Conservation (phyloP, 2,797 vertebrate species). For the Gallinago nigripennis region DNA sequence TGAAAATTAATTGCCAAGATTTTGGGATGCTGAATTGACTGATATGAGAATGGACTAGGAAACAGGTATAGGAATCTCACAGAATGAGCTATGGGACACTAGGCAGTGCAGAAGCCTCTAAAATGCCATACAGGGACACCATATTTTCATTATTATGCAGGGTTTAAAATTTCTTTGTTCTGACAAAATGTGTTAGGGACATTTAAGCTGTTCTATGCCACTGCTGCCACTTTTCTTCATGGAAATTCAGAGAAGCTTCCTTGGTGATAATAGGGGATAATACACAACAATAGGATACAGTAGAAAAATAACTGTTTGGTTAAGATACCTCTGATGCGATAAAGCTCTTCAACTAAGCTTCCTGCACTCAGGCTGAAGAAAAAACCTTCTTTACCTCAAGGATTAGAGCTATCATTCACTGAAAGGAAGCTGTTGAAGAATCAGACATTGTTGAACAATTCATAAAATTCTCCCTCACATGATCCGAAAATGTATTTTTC, state of each 20-base stretch:
- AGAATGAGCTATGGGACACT: neutral
- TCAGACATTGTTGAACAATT: neutral
- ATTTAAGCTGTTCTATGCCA: neutral
- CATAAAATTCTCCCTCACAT: neutral
- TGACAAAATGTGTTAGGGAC: neutral
- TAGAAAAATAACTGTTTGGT: neutral
- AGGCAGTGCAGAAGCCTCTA: neutral
- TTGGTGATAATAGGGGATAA: neutral
- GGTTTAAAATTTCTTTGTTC: neutral
- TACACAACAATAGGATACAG: neutral
- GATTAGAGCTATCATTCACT: neutral
- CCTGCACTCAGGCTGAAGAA: neutral
- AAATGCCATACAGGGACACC: neutral
- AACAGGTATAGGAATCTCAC: neutral
- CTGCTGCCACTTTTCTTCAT: neutral
- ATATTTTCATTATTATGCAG: neutral
- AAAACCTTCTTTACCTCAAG: neutral
- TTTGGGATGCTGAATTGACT: neutral
- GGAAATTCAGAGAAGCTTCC: neutral
- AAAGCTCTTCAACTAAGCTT: neutral
- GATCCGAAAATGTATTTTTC: neutral
- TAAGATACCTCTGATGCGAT: neutral
- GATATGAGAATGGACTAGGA: neutral
- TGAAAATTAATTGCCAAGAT: neutral
- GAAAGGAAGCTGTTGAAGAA: neutral